A percentile compares a stretch with the other conserved stretches of the same genome.
phyloP scores from a whole-genome alignment of 2,113 vertebrate genomes.

The Pelecanus crispus region DNA sequence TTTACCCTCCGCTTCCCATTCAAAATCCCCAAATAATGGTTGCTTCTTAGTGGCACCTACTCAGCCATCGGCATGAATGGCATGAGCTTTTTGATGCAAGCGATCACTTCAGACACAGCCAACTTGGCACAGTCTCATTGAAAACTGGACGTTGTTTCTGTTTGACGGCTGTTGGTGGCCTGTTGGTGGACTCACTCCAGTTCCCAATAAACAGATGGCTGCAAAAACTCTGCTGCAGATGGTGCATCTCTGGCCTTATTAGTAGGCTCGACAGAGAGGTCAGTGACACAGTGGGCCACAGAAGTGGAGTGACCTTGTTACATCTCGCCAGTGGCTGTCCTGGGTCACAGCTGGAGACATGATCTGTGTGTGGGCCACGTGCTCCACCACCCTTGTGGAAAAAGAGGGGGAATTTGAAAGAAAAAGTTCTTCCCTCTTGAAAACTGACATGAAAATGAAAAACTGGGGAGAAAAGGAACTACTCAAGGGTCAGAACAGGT shows the following conservation, averaged over 20 bases:
- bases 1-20: neutral
- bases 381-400: neutral
- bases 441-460: neutral
- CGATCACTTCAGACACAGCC: neutral
- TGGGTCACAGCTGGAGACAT: neutral
- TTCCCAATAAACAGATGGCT: slow-evolving; percentile 51
- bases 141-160: neutral
- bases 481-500: neutral
- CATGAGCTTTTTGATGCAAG: neutral
- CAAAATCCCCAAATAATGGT: neutral
- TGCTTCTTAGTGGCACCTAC: neutral
- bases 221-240: slow-evolving; percentile 34
- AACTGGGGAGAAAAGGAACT: neutral
- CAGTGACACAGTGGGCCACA: slow-evolving; percentile 7
- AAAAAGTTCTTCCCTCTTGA: neutral
- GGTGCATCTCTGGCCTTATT: slow-evolving; percentile 36
- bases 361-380: neutral
- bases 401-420: neutral
- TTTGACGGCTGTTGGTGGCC: slow-evolving; percentile 45
- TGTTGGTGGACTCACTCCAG: slow-evolving; percentile 43
- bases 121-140: neutral
- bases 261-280: slow-evolving; percentile 7
- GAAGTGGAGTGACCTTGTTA: slow-evolving; percentile 5
- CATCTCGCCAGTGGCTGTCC: neutral
- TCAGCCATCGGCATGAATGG: neutral